Percentiles rank a stretch among this genome's conserved stretches.
Evolutionary conservation across 2,113 vertebrate genomes (phyloP).

Genomic region (Ciconia maguari): DNA sequence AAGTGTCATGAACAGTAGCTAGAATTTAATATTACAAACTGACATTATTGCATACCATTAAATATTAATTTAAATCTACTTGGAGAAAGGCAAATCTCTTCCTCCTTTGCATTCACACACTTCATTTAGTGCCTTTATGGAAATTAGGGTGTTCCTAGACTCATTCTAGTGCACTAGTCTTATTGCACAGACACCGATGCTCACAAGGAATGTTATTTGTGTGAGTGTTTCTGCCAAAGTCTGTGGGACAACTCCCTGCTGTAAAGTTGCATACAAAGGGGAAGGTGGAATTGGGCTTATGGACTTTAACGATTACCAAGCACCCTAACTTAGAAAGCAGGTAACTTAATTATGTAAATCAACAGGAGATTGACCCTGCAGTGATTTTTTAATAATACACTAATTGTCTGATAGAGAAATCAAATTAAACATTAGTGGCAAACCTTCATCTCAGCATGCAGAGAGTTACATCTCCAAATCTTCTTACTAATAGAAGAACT

Average conservation of each 20-base stretch:
- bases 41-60: background rate
- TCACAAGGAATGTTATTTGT: background rate
- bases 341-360: conserved; percentile 68
- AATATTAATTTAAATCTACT: background rate
- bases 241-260: background rate
- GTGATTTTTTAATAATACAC: conserved; percentile 69
- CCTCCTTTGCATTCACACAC: background rate
- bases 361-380: conserved; percentile 56
- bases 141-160: background rate
- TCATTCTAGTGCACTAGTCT: background rate
- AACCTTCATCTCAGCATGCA: conserved; percentile 51
- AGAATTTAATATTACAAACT: conserved; percentile 1
- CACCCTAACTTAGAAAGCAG: background rate
- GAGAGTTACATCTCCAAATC: conserved; percentile 33
- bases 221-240: background rate
- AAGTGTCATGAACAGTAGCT: background rate
- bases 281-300: background rate
- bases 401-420: conserved; percentile 71
- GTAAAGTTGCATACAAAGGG: background rate
- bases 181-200: background rate
- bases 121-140: background rate
- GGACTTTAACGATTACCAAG: conserved; percentile 2
- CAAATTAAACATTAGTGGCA: conserved; percentile 55
- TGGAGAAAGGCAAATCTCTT: background rate
- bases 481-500: background rate